Evolutionary conservation across 2,797 vertebrate genomes (phyloP).

Genomic region (Limosa lapponica): DNA sequence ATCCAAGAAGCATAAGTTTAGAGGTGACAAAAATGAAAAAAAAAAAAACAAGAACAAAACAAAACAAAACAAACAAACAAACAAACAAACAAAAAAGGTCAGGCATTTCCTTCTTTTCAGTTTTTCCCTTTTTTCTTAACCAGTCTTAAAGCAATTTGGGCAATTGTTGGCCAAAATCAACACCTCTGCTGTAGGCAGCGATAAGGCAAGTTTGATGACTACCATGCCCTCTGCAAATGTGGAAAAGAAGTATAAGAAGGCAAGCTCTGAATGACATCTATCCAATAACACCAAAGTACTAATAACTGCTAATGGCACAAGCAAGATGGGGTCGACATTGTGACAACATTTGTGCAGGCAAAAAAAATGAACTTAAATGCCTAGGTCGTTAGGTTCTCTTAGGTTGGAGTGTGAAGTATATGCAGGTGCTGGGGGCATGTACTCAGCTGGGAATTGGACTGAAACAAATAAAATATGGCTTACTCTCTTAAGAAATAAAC

Average conservation of each 20-base stretch:
- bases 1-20: neutral
- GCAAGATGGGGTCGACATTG: neutral
- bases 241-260: neutral
- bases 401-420: neutral
- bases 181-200: neutral
- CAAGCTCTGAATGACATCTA: neutral
- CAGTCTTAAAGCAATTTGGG: neutral
- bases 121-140: neutral
- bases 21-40: neutral
- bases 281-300: neutral
- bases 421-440: neutral
- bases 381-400: neutral
- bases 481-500: neutral
- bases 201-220: neutral
- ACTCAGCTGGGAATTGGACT: neutral
- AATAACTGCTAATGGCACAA: neutral
- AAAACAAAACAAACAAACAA: neutral
- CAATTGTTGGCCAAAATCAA: neutral
- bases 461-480: neutral
- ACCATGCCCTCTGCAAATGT: neutral
- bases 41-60: neutral
- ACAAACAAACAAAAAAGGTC: fast-evolving
- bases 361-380: neutral
- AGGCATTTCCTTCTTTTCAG: neutral
- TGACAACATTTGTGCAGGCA: neutral